These are phyloP conservation scores for Drosophila parvula DNA, from an alignment of 1,140 invertebrate species.

Conservation along the genomic window DNA sequence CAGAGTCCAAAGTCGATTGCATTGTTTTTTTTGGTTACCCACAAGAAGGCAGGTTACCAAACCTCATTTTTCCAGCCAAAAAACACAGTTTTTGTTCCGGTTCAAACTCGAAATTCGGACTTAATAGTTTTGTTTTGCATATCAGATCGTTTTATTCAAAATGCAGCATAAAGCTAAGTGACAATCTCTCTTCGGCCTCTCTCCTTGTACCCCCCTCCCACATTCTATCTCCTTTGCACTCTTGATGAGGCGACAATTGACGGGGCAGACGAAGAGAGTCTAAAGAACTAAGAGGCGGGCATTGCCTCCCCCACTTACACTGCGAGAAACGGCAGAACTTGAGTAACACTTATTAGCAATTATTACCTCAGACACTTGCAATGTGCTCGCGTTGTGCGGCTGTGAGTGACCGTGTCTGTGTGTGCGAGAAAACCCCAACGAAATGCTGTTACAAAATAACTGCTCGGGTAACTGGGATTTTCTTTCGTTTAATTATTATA, in stretches of 20 bases:
- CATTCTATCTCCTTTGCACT: background rate
- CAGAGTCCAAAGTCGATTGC: slow-evolving; percentile 11
- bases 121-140: slow-evolving; percentile 75
- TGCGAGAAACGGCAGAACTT: slow-evolving; percentile 19
- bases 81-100: slow-evolving; percentile 26
- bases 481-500: slow-evolving; percentile 45
- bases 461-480: slow-evolving; percentile 33
- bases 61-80: background rate
- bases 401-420: background rate
- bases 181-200: slow-evolving; percentile 14
- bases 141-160: slow-evolving; percentile 38
- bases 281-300: slow-evolving; percentile 13
- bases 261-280: slow-evolving; percentile 20
- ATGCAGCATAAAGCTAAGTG: slow-evolving; percentile 70
- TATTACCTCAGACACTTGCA: slow-evolving; percentile 29
- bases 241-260: slow-evolving; percentile 35
- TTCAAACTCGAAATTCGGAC: slow-evolving; percentile 62
- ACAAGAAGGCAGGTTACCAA: background rate
- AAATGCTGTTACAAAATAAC: slow-evolving; percentile 27
- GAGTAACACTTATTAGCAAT: slow-evolving; percentile 8
- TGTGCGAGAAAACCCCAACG: slow-evolving; percentile 32
- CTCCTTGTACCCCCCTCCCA: background rate
- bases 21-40: slow-evolving; percentile 5
- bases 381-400: slow-evolving; percentile 6
- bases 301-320: slow-evolving; percentile 37